These are phyloP conservation scores for Manduca sexta DNA, from an alignment of 1,140 invertebrate genomes.

Conservation along the genomic window DNA sequence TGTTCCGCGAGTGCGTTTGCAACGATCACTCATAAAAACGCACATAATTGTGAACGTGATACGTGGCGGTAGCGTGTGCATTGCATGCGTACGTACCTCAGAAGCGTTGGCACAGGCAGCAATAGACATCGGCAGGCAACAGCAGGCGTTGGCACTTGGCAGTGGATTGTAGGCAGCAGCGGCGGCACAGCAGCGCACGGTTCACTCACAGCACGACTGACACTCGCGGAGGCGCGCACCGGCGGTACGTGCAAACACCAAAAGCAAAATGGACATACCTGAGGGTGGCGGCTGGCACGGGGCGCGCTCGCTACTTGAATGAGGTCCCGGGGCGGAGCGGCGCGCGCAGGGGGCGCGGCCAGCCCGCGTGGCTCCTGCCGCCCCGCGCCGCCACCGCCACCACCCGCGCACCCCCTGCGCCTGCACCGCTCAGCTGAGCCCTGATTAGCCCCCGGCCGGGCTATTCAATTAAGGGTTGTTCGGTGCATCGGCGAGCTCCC, in stretches of 20 bases:
- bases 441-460: constrained; percentile 66
- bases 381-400: constrained; percentile 16
- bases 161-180: constrained; percentile 4
- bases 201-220: constrained; percentile 57
- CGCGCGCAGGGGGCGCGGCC: constrained; percentile 65
- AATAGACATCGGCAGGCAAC: constrained; percentile 1
- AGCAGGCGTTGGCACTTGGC: constrained; percentile 55
- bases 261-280: constrained; percentile 71
- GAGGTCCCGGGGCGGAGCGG: constrained; percentile 48
- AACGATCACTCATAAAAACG: too few species aligned
- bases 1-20: not conserved
- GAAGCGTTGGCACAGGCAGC: constrained; percentile 3
- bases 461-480: constrained; percentile 67
- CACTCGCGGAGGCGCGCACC: constrained; percentile 56
- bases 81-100: constrained; percentile 5
- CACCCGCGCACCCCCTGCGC: constrained; percentile 19
- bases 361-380: constrained; percentile 60
- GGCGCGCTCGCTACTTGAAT: constrained; percentile 69
- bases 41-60: not conserved
- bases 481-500: constrained; percentile 49
- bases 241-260: constrained; percentile 61
- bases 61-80: constrained; percentile 5
- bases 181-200: constrained; percentile 30
- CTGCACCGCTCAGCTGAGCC: constrained; percentile 61
- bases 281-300: constrained; percentile 65